phyloP scores from a whole-genome alignment of 2,113 vertebrate genomes.

The Fulmarus glacialis region DNA sequence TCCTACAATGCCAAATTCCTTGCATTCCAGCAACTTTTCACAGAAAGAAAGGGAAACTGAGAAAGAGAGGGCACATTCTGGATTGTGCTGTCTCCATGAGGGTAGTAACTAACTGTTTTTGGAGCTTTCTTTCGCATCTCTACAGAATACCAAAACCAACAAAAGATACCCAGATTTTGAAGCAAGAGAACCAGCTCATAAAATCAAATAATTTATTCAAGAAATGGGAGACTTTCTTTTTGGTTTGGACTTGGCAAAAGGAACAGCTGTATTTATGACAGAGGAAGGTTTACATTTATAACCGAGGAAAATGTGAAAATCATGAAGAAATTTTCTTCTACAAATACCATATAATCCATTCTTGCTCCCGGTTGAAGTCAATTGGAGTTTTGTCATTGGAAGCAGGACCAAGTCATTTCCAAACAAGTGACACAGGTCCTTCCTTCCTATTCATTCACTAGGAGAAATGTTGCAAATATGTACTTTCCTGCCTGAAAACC shows the following conservation, averaged over 20 bases:
- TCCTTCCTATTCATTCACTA: neutral
- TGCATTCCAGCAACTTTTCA: neutral
- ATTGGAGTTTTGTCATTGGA: neutral
- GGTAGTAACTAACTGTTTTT: neutral
- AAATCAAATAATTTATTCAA: neutral
- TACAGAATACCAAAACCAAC: neutral
- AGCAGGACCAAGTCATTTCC: neutral
- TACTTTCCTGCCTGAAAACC: neutral
- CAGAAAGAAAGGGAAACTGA: neutral
- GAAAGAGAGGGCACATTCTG: neutral
- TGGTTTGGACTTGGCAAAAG: neutral
- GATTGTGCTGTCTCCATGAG: neutral
- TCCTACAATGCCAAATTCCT: neutral
- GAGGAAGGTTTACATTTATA: neutral
- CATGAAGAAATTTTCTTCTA: neutral
- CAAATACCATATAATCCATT: neutral
- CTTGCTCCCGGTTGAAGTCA: neutral
- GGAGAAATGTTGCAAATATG: neutral
- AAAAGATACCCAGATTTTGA: neutral
- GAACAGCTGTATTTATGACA: neutral
- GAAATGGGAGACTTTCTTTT: neutral
- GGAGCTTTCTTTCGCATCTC: neutral
- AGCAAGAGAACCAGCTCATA: neutral
- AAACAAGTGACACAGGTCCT: neutral
- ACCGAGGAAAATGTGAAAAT: neutral